phyloP scores from a whole-genome alignment of 2,113 vertebrate genomes.

The Heteronetta atricapilla region DNA sequence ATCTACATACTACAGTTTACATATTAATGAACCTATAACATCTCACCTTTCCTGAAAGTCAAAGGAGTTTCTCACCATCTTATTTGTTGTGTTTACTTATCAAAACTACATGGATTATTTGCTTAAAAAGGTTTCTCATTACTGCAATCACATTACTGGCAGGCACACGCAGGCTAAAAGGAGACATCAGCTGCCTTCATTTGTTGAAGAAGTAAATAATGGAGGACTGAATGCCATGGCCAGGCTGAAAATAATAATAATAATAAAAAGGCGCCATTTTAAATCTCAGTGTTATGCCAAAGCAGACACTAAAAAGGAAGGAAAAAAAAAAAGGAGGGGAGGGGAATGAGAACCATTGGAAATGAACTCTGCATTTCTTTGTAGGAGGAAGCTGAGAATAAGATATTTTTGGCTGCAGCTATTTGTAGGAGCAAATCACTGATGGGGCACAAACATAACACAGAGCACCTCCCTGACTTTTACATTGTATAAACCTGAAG shows the following conservation, averaged over 20 bases:
- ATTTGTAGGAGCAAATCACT: conserved; percentile 7
- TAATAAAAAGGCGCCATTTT: too few species aligned
- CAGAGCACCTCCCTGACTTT: neutral
- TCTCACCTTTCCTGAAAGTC: conserved; percentile 86
- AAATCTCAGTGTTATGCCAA: neutral
- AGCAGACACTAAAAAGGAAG: neutral
- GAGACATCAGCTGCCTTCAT: neutral
- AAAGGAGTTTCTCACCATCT: conserved; percentile 68
- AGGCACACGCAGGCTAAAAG: neutral
- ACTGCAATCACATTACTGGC: conserved; percentile 63
- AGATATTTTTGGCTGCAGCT: conserved; percentile 48
- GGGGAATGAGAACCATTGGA: neutral
- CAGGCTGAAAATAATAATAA: neutral
- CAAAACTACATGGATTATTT: conserved; percentile 73
- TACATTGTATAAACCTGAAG: neutral
- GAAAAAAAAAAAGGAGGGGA: neutral
- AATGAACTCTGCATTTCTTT: conserved; percentile 1
- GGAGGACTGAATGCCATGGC: neutral
- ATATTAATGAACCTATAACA: conserved; percentile 85
- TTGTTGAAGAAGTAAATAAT: neutral
- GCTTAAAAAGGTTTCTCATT: conserved; percentile 69
- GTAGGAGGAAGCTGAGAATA: neutral
- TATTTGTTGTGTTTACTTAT: conserved; percentile 80
- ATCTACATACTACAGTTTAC: conserved; percentile 84
- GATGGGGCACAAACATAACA: neutral